Evolutionary conservation across 2,113 vertebrate species (phyloP), one percentile per base, ranked within the genome.

Genomic region (Myotis yumanensis): DNA sequence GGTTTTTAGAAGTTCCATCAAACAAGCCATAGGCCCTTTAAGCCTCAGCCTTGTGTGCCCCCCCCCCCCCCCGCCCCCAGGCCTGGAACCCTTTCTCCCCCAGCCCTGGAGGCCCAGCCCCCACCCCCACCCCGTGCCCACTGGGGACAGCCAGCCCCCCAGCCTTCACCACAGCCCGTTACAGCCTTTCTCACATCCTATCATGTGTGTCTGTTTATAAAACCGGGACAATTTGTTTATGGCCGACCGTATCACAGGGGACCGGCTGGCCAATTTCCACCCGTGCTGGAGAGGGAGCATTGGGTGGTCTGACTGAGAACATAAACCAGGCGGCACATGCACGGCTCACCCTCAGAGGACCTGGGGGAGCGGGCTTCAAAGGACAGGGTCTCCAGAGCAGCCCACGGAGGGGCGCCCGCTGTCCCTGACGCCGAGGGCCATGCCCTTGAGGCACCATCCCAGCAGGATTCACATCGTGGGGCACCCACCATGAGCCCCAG

Each of bases 281-380:
- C 32, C 35, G 1, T 25, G 71, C 73, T 14, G 51, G 79, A 71
- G 35, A 2, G 25, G 4, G 37, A 57, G 57, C 75, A 75, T 73
- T 71, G 83, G 95, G 83, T 72, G 89, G 86, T 94, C 95, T 84
- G 86, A 51, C 12, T 83, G 11, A 22, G 54, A 48, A 62, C 8
- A 35, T 66, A 35, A 94, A 35, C 79, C 86, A 90, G 89, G 93
- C 4, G 0, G 76, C 11, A 11, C 0, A 4, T 0, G 81, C 16
- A 2, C 3, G 40, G 25, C 10, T 35, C 59, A 23, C 52, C 30
- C 37, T 18, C 20, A 7, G 46, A 28, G 52, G 75, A 6, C 17
- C 40, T 28, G 52, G 35, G 52, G 84, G 7, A 15, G 17, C 18
- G 17, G 5, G 0, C 62, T 23, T 64, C 16, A 2, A 10, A 66